Evolutionary conservation across 2,797 vertebrate genomes (phyloP), one percentile per base, ranked within the genome.

Genomic region (Corythornis leucogaster): DNA sequence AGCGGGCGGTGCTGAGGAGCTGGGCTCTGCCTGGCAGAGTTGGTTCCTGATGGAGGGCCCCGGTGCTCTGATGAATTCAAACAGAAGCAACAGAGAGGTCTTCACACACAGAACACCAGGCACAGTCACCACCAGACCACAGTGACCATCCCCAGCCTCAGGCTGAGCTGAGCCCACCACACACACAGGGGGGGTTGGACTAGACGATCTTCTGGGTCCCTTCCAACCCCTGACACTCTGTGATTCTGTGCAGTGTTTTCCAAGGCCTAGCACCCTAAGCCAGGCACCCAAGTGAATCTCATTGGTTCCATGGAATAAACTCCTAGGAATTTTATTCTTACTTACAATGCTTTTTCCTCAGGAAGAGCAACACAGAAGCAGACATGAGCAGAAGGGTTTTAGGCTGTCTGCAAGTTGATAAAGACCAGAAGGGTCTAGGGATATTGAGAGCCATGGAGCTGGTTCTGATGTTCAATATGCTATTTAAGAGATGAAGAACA

Each of bases 11-110:
- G 99, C 76, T 98, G 99, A 4, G 97, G 94, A 8, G 98, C 98
- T 2, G 99, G 99, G 90, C 99, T 99, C 94, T 99, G 99, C 96
- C 98, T 98, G 94, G 99, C 99, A 0, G 99, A 99, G 94, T 99
- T 99, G 46, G 98, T 98, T 96, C 98, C 99, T 16, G 99, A 99
- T 0, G 99, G 98, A 81, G 99, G 99, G 63, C 99, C 98, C 9
- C 97, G 98, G 90, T 99, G 99, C 80, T 99, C 99, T 99, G 82
- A 89, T 3, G 16, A 97, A 97, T 51, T 6, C 87, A 94, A 81
- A 74, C 17, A 73, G 38, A 78, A 79, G 55, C 8, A 33, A 53
- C 71, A 93, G 46, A 64, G 43, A 58, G 17, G 28, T 24, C 7
- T 50, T 33, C 26, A 45, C 35, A 5, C 13, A 15, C 2, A 13